Conservation (phyloP, 2,797 vertebrate genomes). For the Acanthis flammea region DNA sequence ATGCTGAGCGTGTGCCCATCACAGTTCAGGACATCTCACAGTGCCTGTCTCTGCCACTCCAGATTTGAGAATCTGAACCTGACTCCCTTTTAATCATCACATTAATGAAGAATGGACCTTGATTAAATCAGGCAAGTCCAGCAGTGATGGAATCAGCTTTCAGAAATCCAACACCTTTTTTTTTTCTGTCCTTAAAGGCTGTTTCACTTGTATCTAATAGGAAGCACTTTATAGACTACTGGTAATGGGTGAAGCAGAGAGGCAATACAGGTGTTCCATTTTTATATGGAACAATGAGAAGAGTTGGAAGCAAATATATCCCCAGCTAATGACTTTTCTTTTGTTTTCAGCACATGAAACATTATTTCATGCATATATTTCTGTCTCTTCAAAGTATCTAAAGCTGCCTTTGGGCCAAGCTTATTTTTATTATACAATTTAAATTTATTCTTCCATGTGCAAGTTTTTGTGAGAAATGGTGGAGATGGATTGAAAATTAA, state of each 20-base stretch:
- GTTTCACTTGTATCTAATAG: neutral
- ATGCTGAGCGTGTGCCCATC: accelerated
- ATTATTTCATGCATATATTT: neutral
- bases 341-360: neutral
- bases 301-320: neutral
- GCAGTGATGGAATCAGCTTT: neutral
- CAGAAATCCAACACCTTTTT: neutral
- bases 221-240: neutral
- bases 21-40: neutral
- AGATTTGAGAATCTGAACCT: neutral
- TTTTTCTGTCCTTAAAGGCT: neutral
- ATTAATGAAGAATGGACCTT: neutral
- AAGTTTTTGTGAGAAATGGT: neutral
- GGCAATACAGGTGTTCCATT: neutral
- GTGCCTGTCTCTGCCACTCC: accelerated
- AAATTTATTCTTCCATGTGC: neutral
- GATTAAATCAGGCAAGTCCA: neutral
- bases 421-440: neutral
- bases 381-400: neutral
- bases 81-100: neutral
- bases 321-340: neutral
- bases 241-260: neutral
- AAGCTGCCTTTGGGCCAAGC: neutral
- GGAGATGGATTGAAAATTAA: neutral
- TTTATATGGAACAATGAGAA: neutral